Evolutionary conservation across 2,888 invertebrate species (phyloP), one percentile per base, ranked within the genome.

Genomic region (Daptonema setosum): DNA sequence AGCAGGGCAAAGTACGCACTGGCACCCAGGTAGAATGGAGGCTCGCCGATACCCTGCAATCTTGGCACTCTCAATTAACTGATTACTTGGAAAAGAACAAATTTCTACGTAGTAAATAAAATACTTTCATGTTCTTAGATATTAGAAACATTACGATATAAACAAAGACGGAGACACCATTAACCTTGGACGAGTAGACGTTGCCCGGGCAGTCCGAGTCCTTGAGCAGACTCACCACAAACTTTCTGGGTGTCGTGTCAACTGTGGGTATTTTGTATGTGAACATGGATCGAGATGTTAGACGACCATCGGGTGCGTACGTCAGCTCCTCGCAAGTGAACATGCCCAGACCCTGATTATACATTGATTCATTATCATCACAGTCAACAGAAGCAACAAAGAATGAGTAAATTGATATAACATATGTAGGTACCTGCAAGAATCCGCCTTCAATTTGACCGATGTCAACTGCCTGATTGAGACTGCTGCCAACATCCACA

Each of bases 361-460:
- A n/a, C n/a, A n/a, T n/a, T n/a, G n/a, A n/a, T n/a, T n/a, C n/a
- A n/a, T n/a, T n/a, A n/a, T n/a, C n/a, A n/a, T n/a, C n/a, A n/a
- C n/a, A n/a, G n/a, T n/a, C n/a, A n/a, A n/a, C n/a, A n/a, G n/a
- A n/a, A n/a, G n/a, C n/a, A n/a, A n/a, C n/a, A n/a, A n/a, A n/a
- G n/a, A n/a, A n/a, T n/a, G n/a, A n/a, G n/a, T n/a, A n/a, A n/a
- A n/a, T n/a, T n/a, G n/a, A n/a, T n/a, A n/a, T n/a, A n/a, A n/a
- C n/a, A n/a, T n/a, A n/a, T n/a, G n/a, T n/a, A n/a, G n/a, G n/a
- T n/a, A 61, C 63, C 60, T 90, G 90, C 69, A 87, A 78, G 67
- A 88, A 93, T 0, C 79, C 91, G 1, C 93, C 93, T 74, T 93
- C 93, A 24, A 93, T 82, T 76, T 93, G 91, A 0, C 91, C 91